phyloP scores from a whole-genome alignment of 2,888 invertebrate genomes.

The Xanthorhoe designata region DNA sequence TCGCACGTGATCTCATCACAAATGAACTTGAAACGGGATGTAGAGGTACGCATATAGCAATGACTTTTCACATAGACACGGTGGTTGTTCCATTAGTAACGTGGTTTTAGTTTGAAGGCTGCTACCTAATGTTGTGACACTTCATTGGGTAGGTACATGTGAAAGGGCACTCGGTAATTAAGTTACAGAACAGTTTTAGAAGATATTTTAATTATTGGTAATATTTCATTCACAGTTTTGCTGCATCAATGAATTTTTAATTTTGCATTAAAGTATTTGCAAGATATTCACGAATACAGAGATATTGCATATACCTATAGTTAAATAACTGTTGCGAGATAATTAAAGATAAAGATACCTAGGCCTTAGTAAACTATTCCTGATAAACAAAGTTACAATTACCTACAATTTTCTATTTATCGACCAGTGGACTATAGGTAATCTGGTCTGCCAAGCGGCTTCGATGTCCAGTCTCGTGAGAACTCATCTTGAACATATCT shows the following conservation, averaged over 20 bases:
- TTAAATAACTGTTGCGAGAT: too few species aligned
- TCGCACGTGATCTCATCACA: slow-evolving; percentile 57
- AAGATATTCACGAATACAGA: too few species aligned
- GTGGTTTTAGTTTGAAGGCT: too few species aligned
- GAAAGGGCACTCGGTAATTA: not conserved
- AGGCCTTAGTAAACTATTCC: not conserved
- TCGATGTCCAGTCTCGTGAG: slow-evolving; percentile 51
- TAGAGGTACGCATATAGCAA: slow-evolving; percentile 20
- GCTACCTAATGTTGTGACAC: too few species aligned
- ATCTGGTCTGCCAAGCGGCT: slow-evolving; percentile 15
- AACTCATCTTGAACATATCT: slow-evolving; percentile 57
- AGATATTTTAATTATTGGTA: too few species aligned
- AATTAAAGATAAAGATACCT: not conserved
- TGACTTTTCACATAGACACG: slow-evolving; percentile 19
- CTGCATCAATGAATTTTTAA: too few species aligned
- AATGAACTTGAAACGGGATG: slow-evolving; percentile 52
- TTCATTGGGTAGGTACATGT: not conserved
- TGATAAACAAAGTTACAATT: not conserved
- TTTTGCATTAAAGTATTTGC: too few species aligned
- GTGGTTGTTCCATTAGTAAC: not conserved
- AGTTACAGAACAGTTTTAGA: not conserved
- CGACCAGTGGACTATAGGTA: not conserved
- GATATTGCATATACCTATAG: too few species aligned
- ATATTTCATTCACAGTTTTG: too few species aligned
- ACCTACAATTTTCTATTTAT: not conserved